phyloP scores from a whole-genome alignment of 2,797 vertebrate genomes.

The Anguilla obscura region DNA sequence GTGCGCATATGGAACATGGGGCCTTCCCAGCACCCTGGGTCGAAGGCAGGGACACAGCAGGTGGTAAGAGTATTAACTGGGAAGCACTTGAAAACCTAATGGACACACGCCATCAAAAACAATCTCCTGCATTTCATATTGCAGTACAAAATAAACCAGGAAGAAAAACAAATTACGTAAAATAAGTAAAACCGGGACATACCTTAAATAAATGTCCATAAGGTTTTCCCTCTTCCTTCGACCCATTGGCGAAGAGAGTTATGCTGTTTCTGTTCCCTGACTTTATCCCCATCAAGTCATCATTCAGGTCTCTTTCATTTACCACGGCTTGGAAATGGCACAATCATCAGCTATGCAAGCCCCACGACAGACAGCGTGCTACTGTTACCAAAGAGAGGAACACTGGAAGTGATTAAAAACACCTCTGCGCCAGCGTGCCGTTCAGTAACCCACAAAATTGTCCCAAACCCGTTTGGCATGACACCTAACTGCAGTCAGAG shows the following conservation, averaged over 20 bases:
- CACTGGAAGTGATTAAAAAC: conserved; percentile 27
- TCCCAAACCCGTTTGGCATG: neutral
- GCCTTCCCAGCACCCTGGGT: neutral
- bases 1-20: neutral
- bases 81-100: conserved; percentile 54
- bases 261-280: conserved; percentile 28
- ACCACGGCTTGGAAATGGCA: conserved; percentile 15
- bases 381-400: conserved; percentile 19
- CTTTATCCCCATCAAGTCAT: conserved; percentile 13
- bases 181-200: conserved; percentile 43
- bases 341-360: conserved; percentile 28
- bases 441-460: neutral
- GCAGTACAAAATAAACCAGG: conserved; percentile 49
- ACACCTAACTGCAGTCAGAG: neutral
- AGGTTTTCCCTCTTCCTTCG: conserved; percentile 25
- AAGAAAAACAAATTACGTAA: conserved; percentile 50
- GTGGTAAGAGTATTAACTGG: conserved; percentile 60
- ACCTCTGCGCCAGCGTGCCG: neutral
- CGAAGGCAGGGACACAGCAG: conserved; percentile 40
- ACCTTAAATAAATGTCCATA: conserved; percentile 47
- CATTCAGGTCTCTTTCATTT: conserved; percentile 7
- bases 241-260: neutral
- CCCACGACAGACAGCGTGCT: conserved; percentile 17
- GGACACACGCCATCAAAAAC: conserved; percentile 56
- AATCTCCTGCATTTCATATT: conserved; percentile 46